Evolutionary conservation across 2,888 invertebrate genomes (phyloP).

Genomic region (Campoletis raptor): DNA sequence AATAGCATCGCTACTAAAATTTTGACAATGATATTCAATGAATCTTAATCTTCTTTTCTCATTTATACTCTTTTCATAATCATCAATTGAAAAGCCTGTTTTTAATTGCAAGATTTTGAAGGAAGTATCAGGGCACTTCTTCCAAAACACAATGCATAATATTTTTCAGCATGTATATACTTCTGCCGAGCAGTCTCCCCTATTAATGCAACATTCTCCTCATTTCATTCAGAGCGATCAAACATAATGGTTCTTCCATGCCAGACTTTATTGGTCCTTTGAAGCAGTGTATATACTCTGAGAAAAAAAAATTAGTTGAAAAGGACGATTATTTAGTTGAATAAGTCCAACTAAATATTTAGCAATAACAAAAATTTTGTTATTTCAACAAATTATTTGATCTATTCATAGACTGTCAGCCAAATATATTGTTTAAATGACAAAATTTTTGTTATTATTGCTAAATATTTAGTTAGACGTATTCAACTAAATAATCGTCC

Average conservation of each 20-base stretch:
- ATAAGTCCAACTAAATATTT: too few relatives aligned
- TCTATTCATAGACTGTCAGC: too few relatives aligned
- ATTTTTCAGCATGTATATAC: not conserved
- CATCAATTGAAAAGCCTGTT: conserved; percentile 75
- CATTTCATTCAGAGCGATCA: not conserved
- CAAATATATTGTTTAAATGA: too few relatives aligned
- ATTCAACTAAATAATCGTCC: too few relatives aligned
- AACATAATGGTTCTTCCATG: not conserved
- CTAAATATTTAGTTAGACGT: too few relatives aligned
- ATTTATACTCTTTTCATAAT: conserved; percentile 72
- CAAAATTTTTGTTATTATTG: too few relatives aligned
- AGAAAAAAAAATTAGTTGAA: too few relatives aligned
- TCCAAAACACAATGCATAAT: not conserved
- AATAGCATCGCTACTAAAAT: not conserved
- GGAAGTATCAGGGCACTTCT: not conserved
- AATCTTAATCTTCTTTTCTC: not conserved
- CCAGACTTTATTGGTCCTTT: not conserved
- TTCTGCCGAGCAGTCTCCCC: not conserved
- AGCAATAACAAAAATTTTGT: too few relatives aligned
- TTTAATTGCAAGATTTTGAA: conserved; percentile 79
- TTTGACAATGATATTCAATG: not conserved
- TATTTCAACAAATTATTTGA: too few relatives aligned
- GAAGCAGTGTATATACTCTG: not conserved
- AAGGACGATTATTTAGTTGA: too few relatives aligned
- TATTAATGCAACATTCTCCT: not conserved